Conservation (phyloP, 2,797 vertebrate species). For the Selene dorsalis region DNA sequence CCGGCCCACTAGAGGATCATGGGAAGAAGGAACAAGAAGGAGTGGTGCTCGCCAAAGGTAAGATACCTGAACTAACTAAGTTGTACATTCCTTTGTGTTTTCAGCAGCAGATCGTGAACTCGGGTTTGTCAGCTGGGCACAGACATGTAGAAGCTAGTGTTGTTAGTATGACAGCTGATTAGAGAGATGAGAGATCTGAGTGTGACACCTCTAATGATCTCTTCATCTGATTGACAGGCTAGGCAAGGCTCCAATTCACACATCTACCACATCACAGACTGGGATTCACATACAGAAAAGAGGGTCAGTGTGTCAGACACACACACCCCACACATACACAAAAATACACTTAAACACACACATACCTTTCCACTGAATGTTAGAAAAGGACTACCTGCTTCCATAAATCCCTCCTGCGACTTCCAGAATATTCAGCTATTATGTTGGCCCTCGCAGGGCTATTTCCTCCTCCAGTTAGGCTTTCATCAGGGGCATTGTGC, state of each 20-base stretch:
- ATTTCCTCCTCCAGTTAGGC: slow-evolving; percentile 81
- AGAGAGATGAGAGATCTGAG: slow-evolving; percentile 67
- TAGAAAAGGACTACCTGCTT: slow-evolving; percentile 72
- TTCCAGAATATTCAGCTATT: slow-evolving; percentile 78
- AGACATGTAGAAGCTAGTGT: slow-evolving; percentile 49
- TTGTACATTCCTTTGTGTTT: slow-evolving; percentile 37
- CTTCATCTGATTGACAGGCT: slow-evolving; percentile 77
- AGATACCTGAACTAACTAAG: slow-evolving; percentile 18
- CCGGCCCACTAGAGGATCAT: slow-evolving; percentile 34
- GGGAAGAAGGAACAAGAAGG: slow-evolving; percentile 27
- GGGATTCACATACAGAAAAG: slow-evolving; percentile 51
- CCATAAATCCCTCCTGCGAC: slow-evolving; percentile 74
- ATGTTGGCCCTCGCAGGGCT: slow-evolving; percentile 62
- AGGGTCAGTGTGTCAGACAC: slow-evolving; percentile 65
- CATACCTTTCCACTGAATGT: slow-evolving; percentile 42
- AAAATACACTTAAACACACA: slow-evolving; percentile 37
- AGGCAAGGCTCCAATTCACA: slow-evolving; percentile 77
- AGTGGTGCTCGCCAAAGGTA: slow-evolving; percentile 14
- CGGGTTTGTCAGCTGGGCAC: slow-evolving; percentile 56
- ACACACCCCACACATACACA: slow-evolving; percentile 38
- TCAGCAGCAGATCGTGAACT: slow-evolving; percentile 35
- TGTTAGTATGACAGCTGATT: slow-evolving; percentile 72
- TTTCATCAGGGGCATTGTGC: slow-evolving; percentile 81
- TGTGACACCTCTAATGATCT: slow-evolving; percentile 77
- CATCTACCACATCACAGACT: slow-evolving; percentile 66